These are phyloP conservation scores for Diplogasteroides magnus DNA, from an alignment of 1,140 invertebrate species.

Conservation along the genomic window DNA sequence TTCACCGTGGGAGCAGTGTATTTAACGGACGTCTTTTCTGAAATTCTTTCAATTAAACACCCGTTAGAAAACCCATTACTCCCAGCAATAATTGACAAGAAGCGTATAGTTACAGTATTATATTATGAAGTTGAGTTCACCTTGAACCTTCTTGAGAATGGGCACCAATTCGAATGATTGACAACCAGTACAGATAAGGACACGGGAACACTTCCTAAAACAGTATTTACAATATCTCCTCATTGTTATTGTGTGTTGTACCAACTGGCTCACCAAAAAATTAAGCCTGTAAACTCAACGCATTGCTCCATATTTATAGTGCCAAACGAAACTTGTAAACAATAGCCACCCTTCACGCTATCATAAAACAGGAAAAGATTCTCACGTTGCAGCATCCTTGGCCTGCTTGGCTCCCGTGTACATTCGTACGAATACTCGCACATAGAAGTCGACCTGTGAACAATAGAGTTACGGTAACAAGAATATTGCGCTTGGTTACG, in stretches of 20 bases:
- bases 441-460: conserved; percentile 78
- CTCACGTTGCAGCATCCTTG: conserved; percentile 73
- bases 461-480: neutral
- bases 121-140: conserved; percentile 24
- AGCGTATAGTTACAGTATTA: too few relatives aligned
- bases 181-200: conserved; percentile 44
- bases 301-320: too few relatives aligned
- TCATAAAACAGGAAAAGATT: neutral
- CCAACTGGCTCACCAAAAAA: too few relatives aligned
- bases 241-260: too few relatives aligned
- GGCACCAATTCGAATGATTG: conserved; percentile 39
- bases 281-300: too few relatives aligned
- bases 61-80: too few relatives aligned
- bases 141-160: conserved; percentile 37
- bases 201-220: conserved; percentile 49
- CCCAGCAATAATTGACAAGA: too few relatives aligned
- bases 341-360: conserved; percentile 1
- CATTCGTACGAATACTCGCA: conserved; percentile 84
- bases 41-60: too few relatives aligned
- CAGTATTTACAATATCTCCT: conserved; percentile 12
- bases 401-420: conserved; percentile 72
- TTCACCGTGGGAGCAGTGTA: conserved; percentile 30
- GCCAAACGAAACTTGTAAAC: too few relatives aligned
- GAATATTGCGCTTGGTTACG: too few relatives aligned
- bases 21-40: too few relatives aligned